Conservation (phyloP, 1,140 invertebrate species). For the Neelides sp. region DNA sequence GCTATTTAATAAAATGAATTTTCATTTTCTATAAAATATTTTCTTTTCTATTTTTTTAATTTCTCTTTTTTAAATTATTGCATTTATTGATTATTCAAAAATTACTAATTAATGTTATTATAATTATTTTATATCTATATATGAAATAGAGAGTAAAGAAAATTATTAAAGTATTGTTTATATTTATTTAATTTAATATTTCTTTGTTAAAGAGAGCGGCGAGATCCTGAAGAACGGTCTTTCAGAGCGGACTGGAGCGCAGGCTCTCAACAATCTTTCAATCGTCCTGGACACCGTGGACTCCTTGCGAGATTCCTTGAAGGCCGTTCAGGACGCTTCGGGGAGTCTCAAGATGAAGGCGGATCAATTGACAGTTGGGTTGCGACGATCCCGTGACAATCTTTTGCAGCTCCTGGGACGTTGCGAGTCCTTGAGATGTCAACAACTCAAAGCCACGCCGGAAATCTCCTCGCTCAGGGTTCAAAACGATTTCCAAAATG, state of each 20-base stretch:
- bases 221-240: constrained; percentile 28
- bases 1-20: background rate
- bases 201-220: constrained; percentile 26
- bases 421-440: constrained; percentile 14
- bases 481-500: constrained; percentile 27
- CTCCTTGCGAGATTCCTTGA: constrained; percentile 11
- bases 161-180: too few relatives aligned
- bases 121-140: background rate
- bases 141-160: too few relatives aligned
- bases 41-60: background rate
- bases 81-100: constrained; percentile 1
- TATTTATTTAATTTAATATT: constrained; percentile 5
- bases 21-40: background rate
- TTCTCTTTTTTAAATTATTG: background rate
- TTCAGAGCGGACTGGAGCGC: constrained; percentile 18
- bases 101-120: constrained; percentile 4
- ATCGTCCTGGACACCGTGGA: constrained; percentile 25
- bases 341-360: constrained; percentile 20
- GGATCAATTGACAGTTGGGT: constrained; percentile 12
- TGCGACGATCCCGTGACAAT: constrained; percentile 11
- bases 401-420: constrained; percentile 12
- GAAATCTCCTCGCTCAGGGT: constrained; percentile 25
- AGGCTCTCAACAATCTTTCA: constrained; percentile 26
- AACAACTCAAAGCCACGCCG: constrained; percentile 19
- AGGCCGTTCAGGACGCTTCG: constrained; percentile 19